Percentiles rank a stretch among this genome's conserved stretches.
Conservation (phyloP, 2,888 invertebrate genomes). For the Coecobrya sp. region DNA sequence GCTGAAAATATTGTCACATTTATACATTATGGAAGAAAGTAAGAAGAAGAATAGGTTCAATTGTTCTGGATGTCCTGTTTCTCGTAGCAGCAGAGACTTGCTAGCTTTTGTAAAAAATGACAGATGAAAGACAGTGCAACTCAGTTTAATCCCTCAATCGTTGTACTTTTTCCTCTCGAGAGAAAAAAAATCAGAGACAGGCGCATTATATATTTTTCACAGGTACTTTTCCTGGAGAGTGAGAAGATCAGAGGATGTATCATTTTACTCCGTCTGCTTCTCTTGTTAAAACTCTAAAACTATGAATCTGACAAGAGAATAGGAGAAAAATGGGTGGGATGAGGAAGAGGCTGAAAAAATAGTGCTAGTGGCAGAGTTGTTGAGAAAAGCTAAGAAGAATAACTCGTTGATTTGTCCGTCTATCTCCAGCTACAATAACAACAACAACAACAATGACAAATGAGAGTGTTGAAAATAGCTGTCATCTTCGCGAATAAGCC, state of each 20-base stretch:
- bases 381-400: slow-evolving; percentile 66
- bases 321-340: slow-evolving; percentile 54
- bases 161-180: slow-evolving; percentile 32
- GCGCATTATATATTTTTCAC: slow-evolving; percentile 5
- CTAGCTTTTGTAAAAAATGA: slow-evolving; percentile 73
- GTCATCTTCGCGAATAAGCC: slow-evolving; percentile 83
- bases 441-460: slow-evolving; percentile 83
- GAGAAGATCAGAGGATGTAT: not conserved
- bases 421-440: slow-evolving; percentile 49
- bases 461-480: slow-evolving; percentile 83
- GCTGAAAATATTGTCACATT: not conserved
- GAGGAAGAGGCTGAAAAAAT: not conserved
- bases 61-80: not conserved
- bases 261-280: not conserved
- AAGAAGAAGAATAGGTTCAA: slow-evolving; percentile 3
- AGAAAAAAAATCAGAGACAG: slow-evolving; percentile 25
- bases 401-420: slow-evolving; percentile 80
- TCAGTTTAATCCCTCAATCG: slow-evolving; percentile 72
- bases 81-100: slow-evolving; percentile 25
- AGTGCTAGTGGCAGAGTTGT: not conserved
- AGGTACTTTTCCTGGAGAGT: slow-evolving; percentile 45
- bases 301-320: slow-evolving; percentile 48
- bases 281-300: slow-evolving; percentile 46
- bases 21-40: too few species aligned
- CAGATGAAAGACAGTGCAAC: slow-evolving; percentile 74